Percentiles rank a stretch among this genome's conserved stretches.
phyloP scores from a whole-genome alignment of 2,888 invertebrate species.

The Mamestra brassicae region DNA sequence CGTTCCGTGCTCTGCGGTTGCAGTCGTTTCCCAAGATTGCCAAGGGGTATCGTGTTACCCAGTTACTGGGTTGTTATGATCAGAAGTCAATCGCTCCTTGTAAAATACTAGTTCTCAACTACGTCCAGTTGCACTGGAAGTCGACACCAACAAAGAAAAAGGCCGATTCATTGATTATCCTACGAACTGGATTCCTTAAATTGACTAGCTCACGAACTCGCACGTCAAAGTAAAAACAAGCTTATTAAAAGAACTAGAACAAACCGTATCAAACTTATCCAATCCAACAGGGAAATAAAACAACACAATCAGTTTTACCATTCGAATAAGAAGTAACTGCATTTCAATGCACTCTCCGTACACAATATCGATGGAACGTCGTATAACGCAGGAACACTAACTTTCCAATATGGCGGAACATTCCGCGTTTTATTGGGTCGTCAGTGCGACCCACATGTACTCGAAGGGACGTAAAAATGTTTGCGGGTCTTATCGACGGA shows the following conservation, averaged over 20 bases:
- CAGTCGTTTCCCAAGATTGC: too few species aligned
- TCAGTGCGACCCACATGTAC: conserved; percentile 26
- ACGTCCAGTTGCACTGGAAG: too few species aligned
- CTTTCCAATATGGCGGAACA: conserved; percentile 42
- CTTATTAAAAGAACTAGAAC: conserved; percentile 6
- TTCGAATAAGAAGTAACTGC: conserved; percentile 7
- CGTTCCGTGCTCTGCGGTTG: too few species aligned
- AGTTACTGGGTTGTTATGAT: too few species aligned
- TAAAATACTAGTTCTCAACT: too few species aligned
- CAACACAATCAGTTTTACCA: conserved; percentile 11
- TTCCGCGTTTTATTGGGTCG: conserved; percentile 46
- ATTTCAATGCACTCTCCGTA: conserved; percentile 26
- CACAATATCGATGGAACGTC: conserved; percentile 28
- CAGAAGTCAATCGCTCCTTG: too few species aligned
- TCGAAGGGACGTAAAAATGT: conserved; percentile 22
- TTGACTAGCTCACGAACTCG: too few species aligned
- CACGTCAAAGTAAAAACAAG: background rate
- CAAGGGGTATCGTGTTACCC: too few species aligned
- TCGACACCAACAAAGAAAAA: too few species aligned
- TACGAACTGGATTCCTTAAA: too few species aligned
- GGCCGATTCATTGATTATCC: too few species aligned
- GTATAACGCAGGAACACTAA: conserved; percentile 22
- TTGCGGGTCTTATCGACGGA: background rate
- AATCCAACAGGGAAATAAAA: conserved; percentile 10
- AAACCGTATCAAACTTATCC: conserved; percentile 2